Conservation (phyloP, 2,113 vertebrate species). For the Oryzias javanicus region DNA sequence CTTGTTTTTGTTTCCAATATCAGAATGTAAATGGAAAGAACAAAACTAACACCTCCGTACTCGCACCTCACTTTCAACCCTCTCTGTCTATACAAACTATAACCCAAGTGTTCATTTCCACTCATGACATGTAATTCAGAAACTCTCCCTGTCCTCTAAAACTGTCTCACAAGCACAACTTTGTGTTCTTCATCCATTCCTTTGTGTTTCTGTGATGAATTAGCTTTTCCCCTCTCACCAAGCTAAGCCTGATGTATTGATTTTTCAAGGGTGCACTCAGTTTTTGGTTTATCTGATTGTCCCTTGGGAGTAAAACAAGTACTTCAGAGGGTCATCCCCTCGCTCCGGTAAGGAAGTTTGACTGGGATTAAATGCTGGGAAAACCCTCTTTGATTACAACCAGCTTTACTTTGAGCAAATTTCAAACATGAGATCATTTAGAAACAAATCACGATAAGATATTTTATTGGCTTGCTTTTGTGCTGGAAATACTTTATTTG, state of each 20-base stretch:
- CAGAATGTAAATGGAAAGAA: too few relatives aligned
- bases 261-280: not conserved
- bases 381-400: not conserved
- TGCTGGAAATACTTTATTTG: not conserved
- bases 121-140: not conserved
- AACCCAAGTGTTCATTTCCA: not conserved
- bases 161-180: not conserved
- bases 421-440: not conserved
- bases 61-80: too few relatives aligned
- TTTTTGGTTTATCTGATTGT: not conserved
- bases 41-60: too few relatives aligned
- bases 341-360: not conserved
- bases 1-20: too few relatives aligned
- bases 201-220: conserved; percentile 1
- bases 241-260: not conserved
- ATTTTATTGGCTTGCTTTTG: not conserved
- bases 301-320: not conserved
- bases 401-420: not conserved
- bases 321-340: not conserved
- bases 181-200: not conserved
- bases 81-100: too few relatives aligned
- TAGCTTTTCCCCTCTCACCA: not conserved
- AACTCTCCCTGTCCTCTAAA: not conserved
- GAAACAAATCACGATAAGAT: not conserved
- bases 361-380: not conserved